These are phyloP conservation scores for Bubo bubo DNA, from an alignment of 2,113 vertebrate genomes.

Conservation along the genomic window DNA sequence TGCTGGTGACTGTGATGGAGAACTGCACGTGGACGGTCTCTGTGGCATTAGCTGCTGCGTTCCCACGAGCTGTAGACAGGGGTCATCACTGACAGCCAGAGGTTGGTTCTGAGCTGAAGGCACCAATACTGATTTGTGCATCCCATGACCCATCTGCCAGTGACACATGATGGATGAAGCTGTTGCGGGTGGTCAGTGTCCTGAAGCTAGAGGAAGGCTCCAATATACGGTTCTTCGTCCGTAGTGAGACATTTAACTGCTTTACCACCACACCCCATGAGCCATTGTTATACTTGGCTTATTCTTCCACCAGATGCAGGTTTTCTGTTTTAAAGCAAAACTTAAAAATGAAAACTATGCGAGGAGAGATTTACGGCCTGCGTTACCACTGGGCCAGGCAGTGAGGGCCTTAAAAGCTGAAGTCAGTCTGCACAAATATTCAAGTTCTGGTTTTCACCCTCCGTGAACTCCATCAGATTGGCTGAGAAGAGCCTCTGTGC, in stretches of 20 bases:
- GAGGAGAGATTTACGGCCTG: background rate
- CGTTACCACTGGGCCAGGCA: background rate
- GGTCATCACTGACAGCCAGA: background rate
- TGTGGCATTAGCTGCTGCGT: background rate
- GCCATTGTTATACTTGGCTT: conserved; percentile 15
- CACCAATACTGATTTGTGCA: background rate
- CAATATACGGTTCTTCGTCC: background rate
- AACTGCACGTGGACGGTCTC: fast-evolving
- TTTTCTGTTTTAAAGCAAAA: conserved; percentile 7
- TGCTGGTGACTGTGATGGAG: background rate
- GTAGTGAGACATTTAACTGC: background rate
- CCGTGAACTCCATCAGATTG: background rate
- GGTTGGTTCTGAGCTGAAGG: background rate
- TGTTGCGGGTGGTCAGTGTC: background rate
- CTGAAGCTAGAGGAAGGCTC: background rate
- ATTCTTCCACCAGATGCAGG: conserved; percentile 29
- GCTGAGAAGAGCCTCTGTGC: background rate
- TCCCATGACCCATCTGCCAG: too few relatives aligned
- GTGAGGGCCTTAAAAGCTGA: background rate
- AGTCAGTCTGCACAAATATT: background rate
- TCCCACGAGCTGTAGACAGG: background rate
- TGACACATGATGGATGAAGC: background rate
- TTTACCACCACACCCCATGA: background rate
- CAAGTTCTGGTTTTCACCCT: background rate
- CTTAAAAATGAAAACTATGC: conserved; percentile 28